phyloP scores from a whole-genome alignment of 2,797 vertebrate species.

The Neomorphus geoffroyi region DNA sequence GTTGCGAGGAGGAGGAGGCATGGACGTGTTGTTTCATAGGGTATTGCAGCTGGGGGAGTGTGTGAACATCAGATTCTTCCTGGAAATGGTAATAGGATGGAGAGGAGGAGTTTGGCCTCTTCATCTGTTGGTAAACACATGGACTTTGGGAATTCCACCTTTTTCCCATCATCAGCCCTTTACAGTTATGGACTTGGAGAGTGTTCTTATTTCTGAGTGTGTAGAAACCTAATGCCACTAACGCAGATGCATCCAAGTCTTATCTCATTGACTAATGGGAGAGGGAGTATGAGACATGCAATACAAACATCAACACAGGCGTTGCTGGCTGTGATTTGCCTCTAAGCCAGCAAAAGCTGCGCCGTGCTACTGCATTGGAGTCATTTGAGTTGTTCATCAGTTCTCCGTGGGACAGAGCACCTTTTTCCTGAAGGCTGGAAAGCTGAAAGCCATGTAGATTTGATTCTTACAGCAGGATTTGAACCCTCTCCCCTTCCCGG shows the following conservation, averaged over 20 bases:
- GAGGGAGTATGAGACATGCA: neutral
- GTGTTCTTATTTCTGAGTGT: neutral
- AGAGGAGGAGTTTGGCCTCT: neutral
- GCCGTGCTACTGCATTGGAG: neutral
- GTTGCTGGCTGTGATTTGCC: slow-evolving; percentile 27
- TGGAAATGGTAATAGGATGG: slow-evolving; percentile 15
- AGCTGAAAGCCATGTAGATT: neutral
- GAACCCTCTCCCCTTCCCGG: neutral
- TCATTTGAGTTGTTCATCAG: neutral
- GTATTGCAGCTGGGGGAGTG: neutral
- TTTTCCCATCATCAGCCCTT: neutral
- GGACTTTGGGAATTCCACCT: neutral
- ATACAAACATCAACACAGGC: slow-evolving; percentile 30
- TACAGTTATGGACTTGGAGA: neutral
- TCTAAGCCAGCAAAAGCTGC: slow-evolving; percentile 7
- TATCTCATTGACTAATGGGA: slow-evolving; percentile 21
- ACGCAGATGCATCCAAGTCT: neutral
- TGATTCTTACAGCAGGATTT: neutral
- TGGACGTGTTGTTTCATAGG: slow-evolving; percentile 9
- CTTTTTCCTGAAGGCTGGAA: neutral
- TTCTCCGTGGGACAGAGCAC: neutral
- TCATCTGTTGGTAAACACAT: neutral
- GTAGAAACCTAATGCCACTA: neutral
- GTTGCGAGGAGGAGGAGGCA: neutral
- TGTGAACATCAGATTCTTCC: slow-evolving; percentile 36